phyloP scores from a whole-genome alignment of 2,888 invertebrate species.

The Brachyptera putata region DNA sequence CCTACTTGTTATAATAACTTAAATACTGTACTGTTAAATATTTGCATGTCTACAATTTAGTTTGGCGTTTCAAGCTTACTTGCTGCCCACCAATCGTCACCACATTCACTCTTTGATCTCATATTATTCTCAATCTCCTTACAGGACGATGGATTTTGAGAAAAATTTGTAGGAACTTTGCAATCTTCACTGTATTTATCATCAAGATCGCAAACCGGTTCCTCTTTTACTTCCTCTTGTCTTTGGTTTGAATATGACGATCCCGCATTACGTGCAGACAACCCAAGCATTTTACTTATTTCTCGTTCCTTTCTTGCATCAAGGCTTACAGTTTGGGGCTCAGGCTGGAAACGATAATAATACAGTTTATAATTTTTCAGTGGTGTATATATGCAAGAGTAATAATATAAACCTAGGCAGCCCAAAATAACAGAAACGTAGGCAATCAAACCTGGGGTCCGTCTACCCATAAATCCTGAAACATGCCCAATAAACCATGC shows the following conservation, averaged over 20 bases:
- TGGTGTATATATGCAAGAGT: no score
- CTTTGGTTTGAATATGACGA: background rate
- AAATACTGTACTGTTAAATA: no score
- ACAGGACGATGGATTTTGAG: background rate
- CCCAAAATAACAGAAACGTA: no score
- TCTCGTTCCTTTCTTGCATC: conserved; percentile 20
- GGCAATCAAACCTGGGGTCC: no score
- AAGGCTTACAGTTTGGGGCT: conserved; percentile 13
- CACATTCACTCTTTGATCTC: background rate
- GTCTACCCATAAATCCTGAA: no score
- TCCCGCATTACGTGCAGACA: background rate
- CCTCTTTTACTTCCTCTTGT: background rate
- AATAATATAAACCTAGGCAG: no score
- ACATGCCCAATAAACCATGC: background rate
- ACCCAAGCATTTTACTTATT: conserved; percentile 17
- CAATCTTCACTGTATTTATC: background rate
- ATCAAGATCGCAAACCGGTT: background rate
- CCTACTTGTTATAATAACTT: no score
- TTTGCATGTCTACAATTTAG: no score
- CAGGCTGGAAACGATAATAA: no score
- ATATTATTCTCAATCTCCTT: background rate
- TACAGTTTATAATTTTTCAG: no score
- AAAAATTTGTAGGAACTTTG: background rate
- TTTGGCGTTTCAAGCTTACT: no score
- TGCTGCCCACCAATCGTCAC: background rate